Conservation (phyloP, 2,888 invertebrate species). For the Drosophila colorata region DNA sequence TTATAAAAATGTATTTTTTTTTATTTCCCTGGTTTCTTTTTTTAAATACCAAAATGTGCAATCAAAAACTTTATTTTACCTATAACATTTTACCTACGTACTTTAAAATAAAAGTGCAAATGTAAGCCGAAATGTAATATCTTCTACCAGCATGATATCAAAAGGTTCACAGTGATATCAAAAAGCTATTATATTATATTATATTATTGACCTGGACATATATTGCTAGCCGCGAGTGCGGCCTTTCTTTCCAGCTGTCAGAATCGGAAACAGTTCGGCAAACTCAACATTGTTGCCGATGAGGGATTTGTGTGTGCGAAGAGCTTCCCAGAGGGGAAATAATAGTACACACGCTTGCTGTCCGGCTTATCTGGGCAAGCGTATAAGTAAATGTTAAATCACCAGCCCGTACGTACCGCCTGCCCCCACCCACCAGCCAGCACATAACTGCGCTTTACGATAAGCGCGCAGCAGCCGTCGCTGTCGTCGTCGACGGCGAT, state of each 20-base stretch:
- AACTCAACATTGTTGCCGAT: constrained; percentile 45
- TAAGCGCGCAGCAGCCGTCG: constrained; percentile 39
- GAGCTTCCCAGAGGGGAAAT: constrained; percentile 36
- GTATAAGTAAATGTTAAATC: constrained; percentile 5
- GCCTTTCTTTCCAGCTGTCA: neutral
- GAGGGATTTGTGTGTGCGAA: constrained; percentile 12
- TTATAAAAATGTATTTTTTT: too few species aligned
- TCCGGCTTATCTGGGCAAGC: constrained; percentile 31
- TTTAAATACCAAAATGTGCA: too few species aligned
- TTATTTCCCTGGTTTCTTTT: too few species aligned
- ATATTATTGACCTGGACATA: neutral
- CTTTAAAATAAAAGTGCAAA: too few species aligned
- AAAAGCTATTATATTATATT: too few species aligned
- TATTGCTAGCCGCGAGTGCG: neutral
- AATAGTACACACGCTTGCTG: constrained; percentile 47
- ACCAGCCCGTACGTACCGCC: neutral
- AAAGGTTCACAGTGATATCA: too few species aligned
- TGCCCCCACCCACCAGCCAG: neutral
- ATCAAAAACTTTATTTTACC: too few species aligned
- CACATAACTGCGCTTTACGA: constrained; percentile 11
- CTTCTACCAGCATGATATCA: too few species aligned
- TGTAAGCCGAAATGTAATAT: too few species aligned
- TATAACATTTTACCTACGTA: too few species aligned
- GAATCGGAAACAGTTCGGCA: too few species aligned
- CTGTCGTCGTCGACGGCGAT: constrained; percentile 12